A percentile compares a stretch with the other conserved stretches of the same genome.
phyloP scores from a whole-genome alignment of 1,140 invertebrate genomes.

The Bursaphelenchus mucronatus region DNA sequence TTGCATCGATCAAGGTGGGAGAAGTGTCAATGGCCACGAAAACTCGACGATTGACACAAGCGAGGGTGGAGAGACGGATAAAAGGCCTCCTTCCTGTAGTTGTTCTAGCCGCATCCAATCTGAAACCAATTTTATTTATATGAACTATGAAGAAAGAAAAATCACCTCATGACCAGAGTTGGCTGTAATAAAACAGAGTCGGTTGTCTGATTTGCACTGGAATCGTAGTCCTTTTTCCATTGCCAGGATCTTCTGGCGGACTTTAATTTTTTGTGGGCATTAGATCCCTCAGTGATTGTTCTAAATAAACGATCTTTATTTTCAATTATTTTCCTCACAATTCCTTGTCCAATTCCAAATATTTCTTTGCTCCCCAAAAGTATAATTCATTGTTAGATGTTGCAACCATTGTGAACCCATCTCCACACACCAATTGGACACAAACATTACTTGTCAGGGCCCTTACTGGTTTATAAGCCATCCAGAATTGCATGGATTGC shows the following conservation, averaged over 20 bases:
- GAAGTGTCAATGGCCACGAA: conserved; percentile 36
- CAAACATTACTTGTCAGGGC: conserved; percentile 65
- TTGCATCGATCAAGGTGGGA: conserved; percentile 18
- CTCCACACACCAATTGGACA: conserved; percentile 67
- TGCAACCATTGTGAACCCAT: conserved; percentile 68
- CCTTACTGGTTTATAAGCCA: conserved; percentile 65
- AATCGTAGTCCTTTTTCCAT: conserved; percentile 10
- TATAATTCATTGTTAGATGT: conserved; percentile 70
- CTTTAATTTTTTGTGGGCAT: not conserved
- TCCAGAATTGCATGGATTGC: conserved; percentile 53
- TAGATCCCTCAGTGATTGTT: no score
- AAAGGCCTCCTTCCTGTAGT: conserved; percentile 23
- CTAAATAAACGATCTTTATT: not conserved
- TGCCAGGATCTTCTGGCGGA: conserved; percentile 16
- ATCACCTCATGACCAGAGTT: conserved; percentile 22
- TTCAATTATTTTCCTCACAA: not conserved
- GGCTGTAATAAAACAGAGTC: conserved; percentile 23
- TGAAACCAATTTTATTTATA: conserved; percentile 1
- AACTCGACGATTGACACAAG: conserved; percentile 27
- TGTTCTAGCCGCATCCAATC: conserved; percentile 21
- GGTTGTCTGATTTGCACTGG: not conserved
- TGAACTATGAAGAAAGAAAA: not conserved
- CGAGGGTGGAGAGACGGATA: conserved; percentile 27
- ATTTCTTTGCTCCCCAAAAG: conserved; percentile 68
- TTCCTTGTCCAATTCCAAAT: not conserved